phyloP scores from a whole-genome alignment of 1,140 invertebrate species.

The Pseudomyrmex flavicornis region DNA sequence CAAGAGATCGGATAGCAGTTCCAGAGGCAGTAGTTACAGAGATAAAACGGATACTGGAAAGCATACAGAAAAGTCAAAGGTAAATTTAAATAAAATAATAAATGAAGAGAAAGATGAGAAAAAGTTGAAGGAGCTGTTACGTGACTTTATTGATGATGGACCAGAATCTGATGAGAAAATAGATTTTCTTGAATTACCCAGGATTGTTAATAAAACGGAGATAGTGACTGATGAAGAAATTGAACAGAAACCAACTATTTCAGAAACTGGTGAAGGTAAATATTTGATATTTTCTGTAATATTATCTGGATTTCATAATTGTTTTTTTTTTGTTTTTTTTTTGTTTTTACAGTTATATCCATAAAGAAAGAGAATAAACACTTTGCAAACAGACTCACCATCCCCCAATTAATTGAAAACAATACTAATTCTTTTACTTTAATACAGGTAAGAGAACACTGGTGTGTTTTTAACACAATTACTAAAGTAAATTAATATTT shows the following conservation, averaged over 20 bases:
- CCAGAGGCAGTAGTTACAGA: slow-evolving; percentile 46
- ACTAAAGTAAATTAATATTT: not conserved
- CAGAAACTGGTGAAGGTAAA: slow-evolving; percentile 79
- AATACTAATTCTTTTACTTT: slow-evolving; percentile 78
- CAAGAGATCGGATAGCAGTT: slow-evolving; percentile 29
- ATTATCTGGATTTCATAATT: slow-evolving; percentile 1
- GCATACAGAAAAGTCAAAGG: slow-evolving; percentile 76
- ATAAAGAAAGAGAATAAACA: slow-evolving; percentile 37
- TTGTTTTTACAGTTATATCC: slow-evolving; percentile 38
- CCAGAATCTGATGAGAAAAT: slow-evolving; percentile 15
- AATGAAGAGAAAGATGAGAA: slow-evolving; percentile 80
- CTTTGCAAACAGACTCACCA: slow-evolving; percentile 18
- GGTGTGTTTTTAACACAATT: too few species aligned
- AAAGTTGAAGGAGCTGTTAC: slow-evolving; percentile 77
- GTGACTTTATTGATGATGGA: slow-evolving; percentile 80
- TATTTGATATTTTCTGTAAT: not conserved
- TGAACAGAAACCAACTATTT: slow-evolving; percentile 74
- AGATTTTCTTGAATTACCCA: not conserved
- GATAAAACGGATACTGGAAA: slow-evolving; percentile 52
- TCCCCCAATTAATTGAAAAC: slow-evolving; percentile 77
- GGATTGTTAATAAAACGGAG: slow-evolving; percentile 1
- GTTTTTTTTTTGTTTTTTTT: slow-evolving; percentile 5
- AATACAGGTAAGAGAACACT: slow-evolving; percentile 74
- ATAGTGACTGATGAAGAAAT: slow-evolving; percentile 20
- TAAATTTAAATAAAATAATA: slow-evolving; percentile 76